Evolutionary conservation across 92 coral and sea anemone genomes (phyloP).

Genomic region (Zoanthus solanderi): DNA sequence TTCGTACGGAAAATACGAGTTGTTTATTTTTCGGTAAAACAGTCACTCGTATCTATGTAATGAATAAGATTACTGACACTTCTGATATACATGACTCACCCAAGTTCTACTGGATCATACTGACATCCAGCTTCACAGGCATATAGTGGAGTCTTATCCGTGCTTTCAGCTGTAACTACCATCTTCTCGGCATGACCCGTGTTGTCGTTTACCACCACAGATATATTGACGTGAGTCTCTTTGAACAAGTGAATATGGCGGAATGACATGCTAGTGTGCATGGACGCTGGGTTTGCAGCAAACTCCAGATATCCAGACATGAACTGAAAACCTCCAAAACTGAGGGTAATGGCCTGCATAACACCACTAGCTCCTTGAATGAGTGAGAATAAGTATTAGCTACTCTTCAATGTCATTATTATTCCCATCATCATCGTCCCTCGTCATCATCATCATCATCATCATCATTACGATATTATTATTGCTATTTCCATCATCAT

Average conservation of each 20-base stretch:
- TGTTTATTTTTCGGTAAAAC: no score
- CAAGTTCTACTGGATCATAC: constrained; percentile 88
- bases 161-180: constrained; percentile 77
- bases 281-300: constrained; percentile 98
- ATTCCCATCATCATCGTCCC: no score
- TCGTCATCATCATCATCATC: no score
- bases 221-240: constrained; percentile 76
- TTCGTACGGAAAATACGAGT: no score
- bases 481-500: no score
- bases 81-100: constrained; percentile 50
- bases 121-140: constrained; percentile 99
- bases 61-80: no score
- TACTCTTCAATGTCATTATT: background rate
- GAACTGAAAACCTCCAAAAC: constrained; percentile 97
- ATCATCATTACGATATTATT: no score
- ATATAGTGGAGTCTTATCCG: constrained; percentile 77
- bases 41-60: no score
- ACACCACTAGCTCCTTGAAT: constrained; percentile 82
- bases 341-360: constrained; percentile 92
- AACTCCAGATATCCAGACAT: constrained; percentile 94
- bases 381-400: background rate
- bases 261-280: constrained; percentile 91
- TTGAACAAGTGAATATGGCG: constrained; percentile 91
- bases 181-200: constrained; percentile 94
- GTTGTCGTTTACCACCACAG: constrained; percentile 84